Evolutionary conservation across 1,140 invertebrate genomes (phyloP).

Genomic region (Pissodes strobi): DNA sequence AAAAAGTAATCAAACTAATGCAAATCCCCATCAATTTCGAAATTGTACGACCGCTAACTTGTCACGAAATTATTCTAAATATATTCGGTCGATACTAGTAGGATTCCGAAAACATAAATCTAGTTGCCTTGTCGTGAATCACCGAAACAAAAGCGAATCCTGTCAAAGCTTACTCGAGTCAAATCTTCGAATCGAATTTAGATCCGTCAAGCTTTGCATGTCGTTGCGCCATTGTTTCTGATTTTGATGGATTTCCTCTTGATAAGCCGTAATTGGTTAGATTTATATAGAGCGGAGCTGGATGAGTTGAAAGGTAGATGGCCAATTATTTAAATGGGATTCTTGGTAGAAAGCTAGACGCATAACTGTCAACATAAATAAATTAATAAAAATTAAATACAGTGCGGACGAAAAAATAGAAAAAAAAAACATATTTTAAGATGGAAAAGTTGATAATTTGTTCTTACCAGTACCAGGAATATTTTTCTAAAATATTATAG

Average conservation of each 20-base stretch:
- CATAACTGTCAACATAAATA: too few relatives aligned
- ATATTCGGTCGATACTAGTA: constrained; percentile 34
- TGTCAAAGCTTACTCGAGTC: constrained; percentile 47
- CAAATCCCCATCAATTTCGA: constrained; percentile 8
- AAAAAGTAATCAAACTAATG: constrained; percentile 24
- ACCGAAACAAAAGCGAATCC: constrained; percentile 48
- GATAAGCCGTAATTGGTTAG: constrained; percentile 43
- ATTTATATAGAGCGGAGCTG: constrained; percentile 31
- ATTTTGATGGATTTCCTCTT: constrained; percentile 49
- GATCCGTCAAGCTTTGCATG: constrained; percentile 49
- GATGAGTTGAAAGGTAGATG: too few relatives aligned
- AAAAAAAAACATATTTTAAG: too few relatives aligned
- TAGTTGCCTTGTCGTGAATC: constrained; percentile 47
- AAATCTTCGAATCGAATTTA: constrained; percentile 49
- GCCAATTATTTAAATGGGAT: too few relatives aligned
- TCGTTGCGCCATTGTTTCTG: constrained; percentile 47
- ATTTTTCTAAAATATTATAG: too few relatives aligned
- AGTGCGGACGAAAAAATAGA: too few relatives aligned
- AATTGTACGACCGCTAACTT: constrained; percentile 24
- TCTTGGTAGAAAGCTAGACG: too few relatives aligned
- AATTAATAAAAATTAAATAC: too few relatives aligned
- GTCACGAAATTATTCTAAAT: constrained; percentile 37
- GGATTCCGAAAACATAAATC: constrained; percentile 46
- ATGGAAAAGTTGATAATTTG: too few relatives aligned
- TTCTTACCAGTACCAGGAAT: too few relatives aligned